A percentile compares a stretch with the other conserved stretches of the same genome.
These are phyloP conservation scores for Lates japonicus DNA, from an alignment of 2,797 vertebrate genomes.

Conservation along the genomic window DNA sequence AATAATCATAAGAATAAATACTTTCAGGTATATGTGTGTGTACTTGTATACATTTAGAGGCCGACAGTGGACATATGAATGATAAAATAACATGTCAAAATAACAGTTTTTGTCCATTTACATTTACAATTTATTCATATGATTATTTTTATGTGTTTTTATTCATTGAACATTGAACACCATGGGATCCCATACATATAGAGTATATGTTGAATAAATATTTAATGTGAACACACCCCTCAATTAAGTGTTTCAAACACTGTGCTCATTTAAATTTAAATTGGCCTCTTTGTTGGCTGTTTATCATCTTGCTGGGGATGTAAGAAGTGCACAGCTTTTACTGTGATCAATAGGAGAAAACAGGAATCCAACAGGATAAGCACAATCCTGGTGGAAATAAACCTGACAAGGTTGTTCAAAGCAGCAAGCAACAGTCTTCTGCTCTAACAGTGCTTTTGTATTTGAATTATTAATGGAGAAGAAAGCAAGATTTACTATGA, in stretches of 20 bases:
- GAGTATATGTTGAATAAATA: neutral
- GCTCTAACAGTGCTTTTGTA: neutral
- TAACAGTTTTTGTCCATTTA: no score
- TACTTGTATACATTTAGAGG: no score
- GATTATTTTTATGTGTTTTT: neutral
- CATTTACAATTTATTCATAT: neutral
- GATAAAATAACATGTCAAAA: no score
- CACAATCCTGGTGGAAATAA: neutral
- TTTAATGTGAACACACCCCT: neutral
- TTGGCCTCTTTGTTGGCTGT: neutral
- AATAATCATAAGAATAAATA: no score
- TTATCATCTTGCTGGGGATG: neutral
- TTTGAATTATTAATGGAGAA: conserved; percentile 8
- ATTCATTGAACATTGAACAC: neutral
- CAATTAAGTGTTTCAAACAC: neutral
- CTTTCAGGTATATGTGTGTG: no score
- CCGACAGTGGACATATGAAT: no score
- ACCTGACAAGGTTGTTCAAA: neutral
- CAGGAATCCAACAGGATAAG: neutral
- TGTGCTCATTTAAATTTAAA: neutral
- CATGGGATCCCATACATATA: neutral
- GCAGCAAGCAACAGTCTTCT: neutral
- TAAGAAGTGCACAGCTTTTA: neutral
- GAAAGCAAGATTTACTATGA: neutral
- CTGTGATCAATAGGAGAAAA: neutral